These are phyloP conservation scores for Pterocles burchelli DNA, from an alignment of 2,113 vertebrate genomes.

Conservation along the genomic window DNA sequence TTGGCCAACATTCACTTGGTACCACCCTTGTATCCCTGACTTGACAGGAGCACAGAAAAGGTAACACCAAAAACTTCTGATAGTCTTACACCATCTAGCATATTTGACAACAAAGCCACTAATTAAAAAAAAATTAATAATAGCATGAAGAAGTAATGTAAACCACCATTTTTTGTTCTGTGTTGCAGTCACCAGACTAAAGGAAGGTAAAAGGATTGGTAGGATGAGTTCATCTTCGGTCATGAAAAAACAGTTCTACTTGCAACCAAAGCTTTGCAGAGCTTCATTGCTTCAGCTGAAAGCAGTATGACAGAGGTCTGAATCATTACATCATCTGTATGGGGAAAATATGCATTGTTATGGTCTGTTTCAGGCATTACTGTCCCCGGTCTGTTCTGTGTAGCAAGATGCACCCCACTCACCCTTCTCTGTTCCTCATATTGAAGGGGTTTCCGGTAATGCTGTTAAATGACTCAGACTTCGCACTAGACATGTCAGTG, in stretches of 20 bases:
- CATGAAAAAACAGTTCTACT: neutral
- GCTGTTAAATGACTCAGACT: neutral
- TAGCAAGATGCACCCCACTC: neutral
- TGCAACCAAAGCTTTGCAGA: neutral
- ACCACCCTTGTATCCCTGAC: neutral
- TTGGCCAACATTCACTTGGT: neutral
- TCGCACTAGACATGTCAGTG: neutral
- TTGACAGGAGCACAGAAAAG: neutral
- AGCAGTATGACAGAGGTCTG: neutral
- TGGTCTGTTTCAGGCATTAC: neutral
- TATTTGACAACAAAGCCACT: neutral
- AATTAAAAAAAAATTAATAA: no score
- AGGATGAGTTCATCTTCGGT: neutral
- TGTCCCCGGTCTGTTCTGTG: neutral
- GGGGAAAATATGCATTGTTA: neutral
- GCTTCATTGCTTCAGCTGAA: neutral
- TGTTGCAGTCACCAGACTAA: neutral
- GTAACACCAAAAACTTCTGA: neutral
- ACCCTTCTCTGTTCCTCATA: neutral
- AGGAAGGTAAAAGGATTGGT: neutral
- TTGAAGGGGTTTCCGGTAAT: neutral
- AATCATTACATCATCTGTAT: slow-evolving; percentile 9
- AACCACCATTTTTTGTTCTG: neutral
- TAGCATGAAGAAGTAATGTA: neutral
- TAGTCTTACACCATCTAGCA: neutral